These are phyloP conservation scores for Anolis carolinensis DNA, from an alignment of 2,113 vertebrate species.

Conservation along the genomic window DNA sequence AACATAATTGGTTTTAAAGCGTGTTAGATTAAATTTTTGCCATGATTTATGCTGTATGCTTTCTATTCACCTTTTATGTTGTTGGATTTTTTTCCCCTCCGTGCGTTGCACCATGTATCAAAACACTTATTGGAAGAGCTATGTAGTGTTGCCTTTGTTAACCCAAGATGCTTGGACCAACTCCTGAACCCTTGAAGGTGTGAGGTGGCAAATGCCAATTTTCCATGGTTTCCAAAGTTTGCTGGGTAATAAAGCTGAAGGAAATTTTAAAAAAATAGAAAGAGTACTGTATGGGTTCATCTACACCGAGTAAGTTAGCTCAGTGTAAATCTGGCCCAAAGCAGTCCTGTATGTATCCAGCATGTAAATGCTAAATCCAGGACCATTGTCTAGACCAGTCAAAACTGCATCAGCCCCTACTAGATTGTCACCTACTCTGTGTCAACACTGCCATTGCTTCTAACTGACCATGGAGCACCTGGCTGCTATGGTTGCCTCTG, in stretches of 20 bases:
- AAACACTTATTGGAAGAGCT: conserved; percentile 40
- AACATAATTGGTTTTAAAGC: conserved; percentile 73
- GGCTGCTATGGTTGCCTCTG: too few relatives aligned
- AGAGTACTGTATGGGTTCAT: background rate
- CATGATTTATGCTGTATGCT: conserved; percentile 59
- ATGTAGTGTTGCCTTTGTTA: background rate
- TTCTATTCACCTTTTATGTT: conserved; percentile 62
- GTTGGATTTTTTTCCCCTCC: conserved; percentile 33
- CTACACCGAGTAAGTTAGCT: too few relatives aligned
- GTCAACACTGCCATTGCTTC: too few relatives aligned
- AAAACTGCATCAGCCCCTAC: too few relatives aligned
- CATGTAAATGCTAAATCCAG: too few relatives aligned
- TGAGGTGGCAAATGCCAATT: conserved; percentile 16
- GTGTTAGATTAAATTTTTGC: conserved; percentile 67
- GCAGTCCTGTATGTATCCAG: too few relatives aligned
- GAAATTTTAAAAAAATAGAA: background rate
- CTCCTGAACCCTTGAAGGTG: background rate
- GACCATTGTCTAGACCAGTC: too few relatives aligned
- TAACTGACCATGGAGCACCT: too few relatives aligned
- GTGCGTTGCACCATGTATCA: conserved; percentile 39
- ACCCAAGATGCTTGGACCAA: background rate
- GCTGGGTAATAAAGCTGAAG: background rate
- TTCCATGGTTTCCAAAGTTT: conserved; percentile 7
- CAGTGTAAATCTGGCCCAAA: too few relatives aligned
- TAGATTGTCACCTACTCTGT: too few relatives aligned